Conservation (phyloP, 2,113 vertebrate genomes). For the Bostrychus sinensis region DNA sequence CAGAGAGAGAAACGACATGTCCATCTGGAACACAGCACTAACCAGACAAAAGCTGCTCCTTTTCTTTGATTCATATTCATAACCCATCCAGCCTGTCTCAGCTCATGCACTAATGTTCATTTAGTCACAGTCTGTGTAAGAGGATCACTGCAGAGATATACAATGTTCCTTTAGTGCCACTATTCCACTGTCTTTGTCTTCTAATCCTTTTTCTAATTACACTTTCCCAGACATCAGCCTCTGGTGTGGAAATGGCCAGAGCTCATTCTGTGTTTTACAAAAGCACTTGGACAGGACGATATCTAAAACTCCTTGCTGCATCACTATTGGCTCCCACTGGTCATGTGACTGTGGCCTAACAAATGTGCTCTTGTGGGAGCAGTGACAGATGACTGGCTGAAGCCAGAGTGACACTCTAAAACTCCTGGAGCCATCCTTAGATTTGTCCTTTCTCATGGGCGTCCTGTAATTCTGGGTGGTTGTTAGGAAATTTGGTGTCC, state of each 20-base stretch:
- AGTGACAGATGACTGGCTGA: constrained; percentile 18
- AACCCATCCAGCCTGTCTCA: constrained; percentile 23
- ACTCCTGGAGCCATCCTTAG: not conserved
- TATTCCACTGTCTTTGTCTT: constrained; percentile 5
- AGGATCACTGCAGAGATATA: constrained; percentile 29
- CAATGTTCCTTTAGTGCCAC: constrained; percentile 31
- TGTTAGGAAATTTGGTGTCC: constrained; percentile 2
- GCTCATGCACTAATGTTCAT: constrained; percentile 36
- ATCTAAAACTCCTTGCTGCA: constrained; percentile 22
- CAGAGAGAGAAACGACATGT: constrained; percentile 17
- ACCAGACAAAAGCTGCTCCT: constrained; percentile 36
- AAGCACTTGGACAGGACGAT: not conserved
- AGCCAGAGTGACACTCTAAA: constrained; percentile 8
- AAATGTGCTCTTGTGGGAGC: too few relatives aligned
- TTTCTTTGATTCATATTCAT: constrained; percentile 52
- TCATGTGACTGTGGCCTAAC: constrained; percentile 15
- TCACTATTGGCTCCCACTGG: constrained; percentile 9
- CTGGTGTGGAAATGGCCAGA: too few relatives aligned
- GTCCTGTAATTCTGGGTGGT: not conserved
- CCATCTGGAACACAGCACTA: constrained; percentile 5
- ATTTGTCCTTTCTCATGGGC: not conserved
- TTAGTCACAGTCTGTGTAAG: constrained; percentile 10
- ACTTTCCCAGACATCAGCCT: constrained; percentile 27
- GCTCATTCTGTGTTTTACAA: constrained; percentile 15
- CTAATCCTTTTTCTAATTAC: constrained; percentile 21